phyloP scores from a whole-genome alignment of 2,888 invertebrate species.

The Andrena haemorrhoa region DNA sequence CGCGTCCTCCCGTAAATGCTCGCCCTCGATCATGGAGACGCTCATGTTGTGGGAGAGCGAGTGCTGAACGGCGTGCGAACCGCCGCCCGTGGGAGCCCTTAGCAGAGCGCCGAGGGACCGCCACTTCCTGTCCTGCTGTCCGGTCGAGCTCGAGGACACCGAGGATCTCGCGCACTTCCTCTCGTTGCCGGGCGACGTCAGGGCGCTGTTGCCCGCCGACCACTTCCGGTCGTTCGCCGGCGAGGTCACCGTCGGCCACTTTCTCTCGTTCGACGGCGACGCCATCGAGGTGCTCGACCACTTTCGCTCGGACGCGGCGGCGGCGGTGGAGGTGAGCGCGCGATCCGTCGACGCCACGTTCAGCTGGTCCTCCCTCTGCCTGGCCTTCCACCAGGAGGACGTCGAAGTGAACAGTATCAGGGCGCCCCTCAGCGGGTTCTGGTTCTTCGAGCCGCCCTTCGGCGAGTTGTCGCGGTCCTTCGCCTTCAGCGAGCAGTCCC shows the following conservation, averaged over 20 bases:
- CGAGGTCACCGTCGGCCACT: conserved; percentile 75
- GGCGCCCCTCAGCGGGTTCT: conserved; percentile 81
- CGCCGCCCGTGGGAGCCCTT: conserved; percentile 76
- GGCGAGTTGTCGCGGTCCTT: conserved; percentile 73
- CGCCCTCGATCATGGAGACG: conserved; percentile 79
- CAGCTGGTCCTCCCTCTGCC: conserved; percentile 80
- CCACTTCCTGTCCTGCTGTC: conserved; percentile 84
- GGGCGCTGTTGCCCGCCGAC: conserved; percentile 71
- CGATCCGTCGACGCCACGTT: conserved; percentile 52
- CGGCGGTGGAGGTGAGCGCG: conserved; percentile 14
- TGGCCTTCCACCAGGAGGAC: conserved; percentile 83
- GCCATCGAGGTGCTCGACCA: conserved; percentile 77
- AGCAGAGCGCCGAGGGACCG: conserved; percentile 85
- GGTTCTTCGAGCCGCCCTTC: conserved; percentile 76
- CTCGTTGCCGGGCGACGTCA: conserved; percentile 72
- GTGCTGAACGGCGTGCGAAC: conserved; percentile 75
- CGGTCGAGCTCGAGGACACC: conserved; percentile 76
- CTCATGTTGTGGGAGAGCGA: conserved; percentile 80
- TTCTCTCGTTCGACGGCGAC: conserved; percentile 77
- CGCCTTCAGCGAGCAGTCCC: conserved; percentile 67
- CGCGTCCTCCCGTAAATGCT: conserved; percentile 62
- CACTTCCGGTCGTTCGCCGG: conserved; percentile 78
- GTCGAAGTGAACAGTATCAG: conserved; percentile 82
- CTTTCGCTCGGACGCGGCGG: conserved; percentile 77
- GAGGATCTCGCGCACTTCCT: conserved; percentile 79